phyloP scores from a whole-genome alignment of 2,113 vertebrate species.

The Toxostoma redivivum region DNA sequence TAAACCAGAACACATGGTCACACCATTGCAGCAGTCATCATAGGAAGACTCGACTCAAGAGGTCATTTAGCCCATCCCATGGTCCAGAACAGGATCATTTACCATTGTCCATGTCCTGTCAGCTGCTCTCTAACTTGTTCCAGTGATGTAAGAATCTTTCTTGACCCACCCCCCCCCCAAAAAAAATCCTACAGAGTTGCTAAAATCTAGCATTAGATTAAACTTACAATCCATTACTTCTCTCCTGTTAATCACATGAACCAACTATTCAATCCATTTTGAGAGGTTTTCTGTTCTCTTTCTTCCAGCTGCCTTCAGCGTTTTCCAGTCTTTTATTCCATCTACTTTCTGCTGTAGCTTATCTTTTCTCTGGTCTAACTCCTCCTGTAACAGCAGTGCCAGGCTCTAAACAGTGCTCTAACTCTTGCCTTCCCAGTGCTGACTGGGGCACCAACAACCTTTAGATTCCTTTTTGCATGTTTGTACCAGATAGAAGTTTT shows the following conservation, averaged over 20 bases:
- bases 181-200: not conserved
- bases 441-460: not conserved
- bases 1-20: not conserved
- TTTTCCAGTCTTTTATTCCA: not conserved
- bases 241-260: not conserved
- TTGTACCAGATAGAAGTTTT: not conserved
- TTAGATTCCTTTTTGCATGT: not conserved
- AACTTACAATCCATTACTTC: not conserved
- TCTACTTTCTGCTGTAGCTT: not conserved
- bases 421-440: not conserved
- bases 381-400: not conserved
- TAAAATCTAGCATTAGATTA: not conserved
- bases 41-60: not conserved
- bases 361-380: not conserved
- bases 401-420: not conserved
- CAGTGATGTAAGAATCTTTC: not conserved
- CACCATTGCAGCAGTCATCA: not conserved
- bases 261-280: not conserved
- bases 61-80: not conserved
- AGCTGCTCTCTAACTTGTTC: not conserved
- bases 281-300: not conserved
- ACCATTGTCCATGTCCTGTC: not conserved
- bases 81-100: not conserved
- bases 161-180: too few relatives aligned
- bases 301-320: not conserved